Evolutionary conservation across 2,888 invertebrate genomes (phyloP).

Genomic region (Odontocolon sp.): DNA sequence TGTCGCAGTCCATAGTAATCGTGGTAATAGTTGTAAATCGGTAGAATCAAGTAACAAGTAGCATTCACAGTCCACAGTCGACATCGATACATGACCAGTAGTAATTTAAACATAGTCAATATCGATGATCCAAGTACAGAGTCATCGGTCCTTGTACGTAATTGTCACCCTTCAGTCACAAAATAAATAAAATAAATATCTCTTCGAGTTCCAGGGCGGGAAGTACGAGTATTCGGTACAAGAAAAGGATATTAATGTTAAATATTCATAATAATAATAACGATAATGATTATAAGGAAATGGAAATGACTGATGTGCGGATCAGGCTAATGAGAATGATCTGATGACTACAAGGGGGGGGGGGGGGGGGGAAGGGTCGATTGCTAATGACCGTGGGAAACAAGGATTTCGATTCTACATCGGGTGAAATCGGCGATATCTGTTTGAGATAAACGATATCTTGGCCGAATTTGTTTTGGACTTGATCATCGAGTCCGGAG

Average conservation of each 20-base stretch:
- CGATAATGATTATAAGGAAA: neutral
- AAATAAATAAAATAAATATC: slow-evolving; percentile 4
- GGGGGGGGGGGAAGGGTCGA: neutral
- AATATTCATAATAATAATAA: neutral
- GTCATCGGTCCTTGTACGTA: neutral
- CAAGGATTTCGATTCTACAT: neutral
- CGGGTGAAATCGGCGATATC: neutral
- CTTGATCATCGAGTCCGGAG: neutral
- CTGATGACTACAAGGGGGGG: slow-evolving; percentile 20
- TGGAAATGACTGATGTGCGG: slow-evolving; percentile 22
- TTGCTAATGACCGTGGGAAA: slow-evolving; percentile 13
- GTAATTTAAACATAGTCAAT: neutral
- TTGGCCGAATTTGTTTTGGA: neutral
- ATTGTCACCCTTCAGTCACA: slow-evolving; percentile 9
- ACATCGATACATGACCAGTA: slow-evolving; percentile 21
- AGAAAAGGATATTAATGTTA: neutral
- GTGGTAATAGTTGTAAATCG: neutral
- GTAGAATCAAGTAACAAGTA: slow-evolving; percentile 3
- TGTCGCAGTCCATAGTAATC: neutral
- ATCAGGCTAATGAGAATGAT: slow-evolving; percentile 29
- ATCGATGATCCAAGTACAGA: neutral
- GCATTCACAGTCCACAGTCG: slow-evolving; percentile 26
- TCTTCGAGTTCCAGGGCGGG: neutral
- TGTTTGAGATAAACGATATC: neutral
- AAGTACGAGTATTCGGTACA: neutral